Conservation (phyloP, 2,888 invertebrate species). For the Gryllus longicercus region DNA sequence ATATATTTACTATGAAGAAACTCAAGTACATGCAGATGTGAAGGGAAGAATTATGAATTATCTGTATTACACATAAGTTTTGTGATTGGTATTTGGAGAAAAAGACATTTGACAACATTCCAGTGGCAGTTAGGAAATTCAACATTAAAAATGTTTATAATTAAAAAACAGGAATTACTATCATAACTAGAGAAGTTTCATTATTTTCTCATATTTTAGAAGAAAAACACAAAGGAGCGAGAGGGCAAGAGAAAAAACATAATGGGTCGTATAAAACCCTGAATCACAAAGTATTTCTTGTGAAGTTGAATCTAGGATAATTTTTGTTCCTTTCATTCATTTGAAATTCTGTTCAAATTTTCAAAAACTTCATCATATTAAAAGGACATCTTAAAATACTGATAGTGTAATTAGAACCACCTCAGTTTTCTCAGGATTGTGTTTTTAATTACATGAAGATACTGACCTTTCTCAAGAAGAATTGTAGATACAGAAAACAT, state of each 20-base stretch:
- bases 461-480: not conserved
- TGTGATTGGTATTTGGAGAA: too few species aligned
- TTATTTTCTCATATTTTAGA: too few species aligned
- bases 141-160: too few species aligned
- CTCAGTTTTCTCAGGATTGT: too few species aligned
- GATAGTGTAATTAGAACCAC: not conserved
- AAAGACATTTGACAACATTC: too few species aligned
- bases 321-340: not conserved
- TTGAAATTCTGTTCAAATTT: not conserved
- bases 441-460: not conserved
- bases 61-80: too few species aligned
- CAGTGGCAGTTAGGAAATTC: too few species aligned
- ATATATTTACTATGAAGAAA: too few species aligned
- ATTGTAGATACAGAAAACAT: not conserved
- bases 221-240: not conserved
- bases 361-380: not conserved
- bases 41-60: too few species aligned
- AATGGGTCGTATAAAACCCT: not conserved
- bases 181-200: too few species aligned
- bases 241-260: not conserved
- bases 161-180: too few species aligned
- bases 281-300: constrained; percentile 17
- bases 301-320: constrained; percentile 5
- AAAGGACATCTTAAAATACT: constrained; percentile 2
- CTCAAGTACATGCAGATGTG: too few species aligned